Percentiles rank a stretch among this genome's conserved stretches.
These are phyloP conservation scores for Leguminivora glycinivorella DNA, from an alignment of 1,140 invertebrate species.

Conservation along the genomic window DNA sequence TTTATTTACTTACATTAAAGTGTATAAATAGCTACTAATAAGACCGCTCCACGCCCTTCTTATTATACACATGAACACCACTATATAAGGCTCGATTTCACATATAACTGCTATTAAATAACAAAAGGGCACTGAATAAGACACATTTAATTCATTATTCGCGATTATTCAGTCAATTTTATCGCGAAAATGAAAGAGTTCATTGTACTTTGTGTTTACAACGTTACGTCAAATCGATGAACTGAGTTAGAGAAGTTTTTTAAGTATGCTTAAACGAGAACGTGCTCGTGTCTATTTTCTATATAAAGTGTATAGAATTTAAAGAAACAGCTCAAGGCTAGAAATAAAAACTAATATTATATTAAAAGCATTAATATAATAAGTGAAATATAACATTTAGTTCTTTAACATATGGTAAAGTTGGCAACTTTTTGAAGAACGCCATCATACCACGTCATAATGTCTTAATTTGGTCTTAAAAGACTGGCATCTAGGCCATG, in stretches of 20 bases:
- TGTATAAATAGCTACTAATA: constrained; percentile 9
- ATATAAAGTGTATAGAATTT: not conserved
- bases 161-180: constrained; percentile 41
- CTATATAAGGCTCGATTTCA: constrained; percentile 2
- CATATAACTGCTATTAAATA: constrained; percentile 18
- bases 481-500: too few species aligned
- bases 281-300: not conserved
- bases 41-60: constrained; percentile 31
- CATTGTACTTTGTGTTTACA: constrained; percentile 68
- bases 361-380: too few species aligned
- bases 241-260: constrained; percentile 9
- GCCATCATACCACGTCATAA: too few species aligned
- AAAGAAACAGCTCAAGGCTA: too few species aligned
- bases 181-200: constrained; percentile 47
- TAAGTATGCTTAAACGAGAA: not conserved
- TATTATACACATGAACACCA: not conserved
- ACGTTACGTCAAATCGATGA: constrained; percentile 57
- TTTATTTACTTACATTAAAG: constrained; percentile 20
- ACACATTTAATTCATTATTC: constrained; percentile 52
- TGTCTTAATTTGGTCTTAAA: too few species aligned
- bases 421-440: too few species aligned
- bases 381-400: too few species aligned
- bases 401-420: too few species aligned
- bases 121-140: constrained; percentile 24
- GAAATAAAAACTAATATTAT: too few species aligned